Conservation (phyloP, 2,888 invertebrate species). For the Cinara cedri region DNA sequence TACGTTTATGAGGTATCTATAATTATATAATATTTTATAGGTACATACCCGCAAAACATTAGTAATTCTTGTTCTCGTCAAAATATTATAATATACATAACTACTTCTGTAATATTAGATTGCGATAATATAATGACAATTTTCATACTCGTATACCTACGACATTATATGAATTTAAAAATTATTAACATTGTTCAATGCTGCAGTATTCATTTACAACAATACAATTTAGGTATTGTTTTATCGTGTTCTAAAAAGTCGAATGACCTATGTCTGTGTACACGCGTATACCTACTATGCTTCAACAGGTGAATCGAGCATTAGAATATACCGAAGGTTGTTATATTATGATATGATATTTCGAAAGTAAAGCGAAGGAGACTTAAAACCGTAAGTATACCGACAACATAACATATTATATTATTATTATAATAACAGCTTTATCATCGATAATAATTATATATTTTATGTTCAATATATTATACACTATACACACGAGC, state of each 20-base stretch:
- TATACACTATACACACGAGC: too few species aligned
- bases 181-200: not conserved
- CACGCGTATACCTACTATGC: not conserved
- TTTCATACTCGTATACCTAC: not conserved
- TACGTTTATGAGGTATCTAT: too few species aligned
- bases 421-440: not conserved
- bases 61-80: too few species aligned
- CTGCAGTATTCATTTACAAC: not conserved
- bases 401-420: not conserved
- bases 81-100: not conserved
- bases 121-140: not conserved
- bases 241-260: not conserved
- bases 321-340: conserved; percentile 14
- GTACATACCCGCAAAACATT: not conserved
- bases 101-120: too few species aligned
- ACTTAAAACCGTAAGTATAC: not conserved
- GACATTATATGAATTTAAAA: not conserved
- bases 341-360: not conserved
- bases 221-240: not conserved
- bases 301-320: not conserved
- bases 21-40: not conserved
- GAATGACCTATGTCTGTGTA: conserved; percentile 2
- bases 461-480: too few species aligned
- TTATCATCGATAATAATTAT: too few species aligned
- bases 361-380: conserved; percentile 32